phyloP scores from a whole-genome alignment of 2,113 vertebrate genomes.

The Rhynchopsitta pachyrhyncha region DNA sequence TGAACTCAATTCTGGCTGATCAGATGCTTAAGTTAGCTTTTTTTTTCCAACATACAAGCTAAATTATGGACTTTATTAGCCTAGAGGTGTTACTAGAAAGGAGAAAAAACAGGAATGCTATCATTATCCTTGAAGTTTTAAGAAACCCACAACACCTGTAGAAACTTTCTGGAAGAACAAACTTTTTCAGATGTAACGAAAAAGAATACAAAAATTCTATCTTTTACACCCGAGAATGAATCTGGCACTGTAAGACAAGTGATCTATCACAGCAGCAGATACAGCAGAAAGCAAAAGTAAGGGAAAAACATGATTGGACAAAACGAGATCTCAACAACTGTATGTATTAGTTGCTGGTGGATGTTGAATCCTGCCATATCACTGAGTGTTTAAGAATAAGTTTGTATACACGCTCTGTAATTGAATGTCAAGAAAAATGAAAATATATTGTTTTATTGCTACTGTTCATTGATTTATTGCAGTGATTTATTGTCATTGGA shows the following conservation, averaged over 20 bases:
- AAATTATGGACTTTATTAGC: background rate
- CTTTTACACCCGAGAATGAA: background rate
- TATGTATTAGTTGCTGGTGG: conserved; percentile 28
- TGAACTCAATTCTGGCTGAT: background rate
- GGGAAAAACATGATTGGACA: background rate
- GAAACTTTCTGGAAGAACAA: background rate
- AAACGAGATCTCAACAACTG: conserved; percentile 4
- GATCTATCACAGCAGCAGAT: background rate
- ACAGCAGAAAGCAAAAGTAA: conserved; percentile 1
- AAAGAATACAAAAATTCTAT: background rate
- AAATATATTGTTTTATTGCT: conserved; percentile 84
- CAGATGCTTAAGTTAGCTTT: background rate
- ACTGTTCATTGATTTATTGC: conserved; percentile 81
- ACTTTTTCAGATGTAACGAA: background rate
- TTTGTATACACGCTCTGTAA: conserved; percentile 75
- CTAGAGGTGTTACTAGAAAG: background rate
- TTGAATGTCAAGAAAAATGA: conserved; percentile 84
- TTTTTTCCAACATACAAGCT: background rate
- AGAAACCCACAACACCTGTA: background rate
- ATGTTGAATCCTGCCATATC: conserved; percentile 56
- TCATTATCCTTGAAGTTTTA: background rate
- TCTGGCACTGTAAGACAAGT: background rate
- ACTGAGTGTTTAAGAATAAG: conserved; percentile 75
- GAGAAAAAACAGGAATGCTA: background rate
- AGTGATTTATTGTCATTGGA: conserved; percentile 81